Conservation (phyloP, 2,888 invertebrate genomes). For the Leucania comma region DNA sequence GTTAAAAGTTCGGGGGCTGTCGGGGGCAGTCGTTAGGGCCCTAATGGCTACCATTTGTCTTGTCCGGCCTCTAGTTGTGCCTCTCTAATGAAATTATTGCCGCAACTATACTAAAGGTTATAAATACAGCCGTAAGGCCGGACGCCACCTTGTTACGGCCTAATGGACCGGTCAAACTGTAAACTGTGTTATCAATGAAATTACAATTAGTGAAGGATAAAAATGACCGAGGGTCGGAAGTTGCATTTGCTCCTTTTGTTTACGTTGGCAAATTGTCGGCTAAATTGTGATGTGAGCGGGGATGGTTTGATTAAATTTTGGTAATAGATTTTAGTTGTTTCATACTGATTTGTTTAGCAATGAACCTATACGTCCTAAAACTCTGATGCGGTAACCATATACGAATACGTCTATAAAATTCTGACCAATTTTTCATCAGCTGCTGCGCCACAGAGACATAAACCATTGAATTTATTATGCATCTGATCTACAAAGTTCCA, state of each 20-base stretch:
- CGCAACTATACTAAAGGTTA: constrained; percentile 90
- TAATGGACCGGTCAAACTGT: constrained; percentile 91
- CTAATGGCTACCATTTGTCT: constrained; percentile 91
- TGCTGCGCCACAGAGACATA: background rate
- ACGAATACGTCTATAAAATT: background rate
- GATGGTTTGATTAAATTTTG: constrained; percentile 49
- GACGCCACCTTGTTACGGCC: constrained; percentile 89
- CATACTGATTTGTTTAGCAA: background rate
- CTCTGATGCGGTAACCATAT: background rate
- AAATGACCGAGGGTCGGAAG: constrained; percentile 87
- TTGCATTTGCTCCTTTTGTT: constrained; percentile 81
- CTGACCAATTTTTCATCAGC: background rate
- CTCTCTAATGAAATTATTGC: constrained; percentile 91
- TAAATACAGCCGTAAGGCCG: constrained; percentile 88
- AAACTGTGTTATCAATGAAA: constrained; percentile 91
- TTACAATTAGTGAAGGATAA: constrained; percentile 90
- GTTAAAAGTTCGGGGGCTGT: constrained; percentile 89
- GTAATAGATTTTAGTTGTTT: constrained; percentile 36
- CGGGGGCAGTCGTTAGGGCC: constrained; percentile 89
- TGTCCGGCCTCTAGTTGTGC: constrained; percentile 90
- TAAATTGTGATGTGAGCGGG: constrained; percentile 51
- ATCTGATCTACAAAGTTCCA: background rate
- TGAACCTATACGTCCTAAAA: background rate
- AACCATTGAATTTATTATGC: background rate
- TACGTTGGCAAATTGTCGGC: constrained; percentile 72